phyloP scores from a whole-genome alignment of 1,140 invertebrate genomes.

The Trialeurodes vaporariorum region DNA sequence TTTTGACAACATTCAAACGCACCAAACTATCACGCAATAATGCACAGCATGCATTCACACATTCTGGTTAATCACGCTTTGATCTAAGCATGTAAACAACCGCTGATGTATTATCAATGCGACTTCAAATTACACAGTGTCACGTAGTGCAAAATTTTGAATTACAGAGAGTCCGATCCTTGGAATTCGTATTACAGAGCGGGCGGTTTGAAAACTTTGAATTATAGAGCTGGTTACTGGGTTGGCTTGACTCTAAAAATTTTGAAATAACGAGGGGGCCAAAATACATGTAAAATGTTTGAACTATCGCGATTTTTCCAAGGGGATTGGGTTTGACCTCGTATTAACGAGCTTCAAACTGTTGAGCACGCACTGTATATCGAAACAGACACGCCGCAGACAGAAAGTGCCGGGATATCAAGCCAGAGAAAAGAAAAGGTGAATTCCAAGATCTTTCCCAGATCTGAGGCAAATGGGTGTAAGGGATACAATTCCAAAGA shows the following conservation, averaged over 20 bases:
- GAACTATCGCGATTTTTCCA: background rate
- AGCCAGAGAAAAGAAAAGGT: too few relatives aligned
- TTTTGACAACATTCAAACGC: background rate
- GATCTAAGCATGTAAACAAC: background rate
- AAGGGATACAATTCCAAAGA: too few relatives aligned
- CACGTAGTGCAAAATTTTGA: background rate
- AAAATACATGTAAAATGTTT: background rate
- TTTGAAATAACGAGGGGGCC: background rate
- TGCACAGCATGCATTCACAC: background rate
- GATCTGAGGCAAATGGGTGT: too few relatives aligned
- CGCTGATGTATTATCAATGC: background rate
- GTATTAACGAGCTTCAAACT: background rate
- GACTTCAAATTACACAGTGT: background rate
- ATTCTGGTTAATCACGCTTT: background rate
- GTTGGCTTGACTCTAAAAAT: background rate
- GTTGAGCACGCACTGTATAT: slow-evolving; percentile 13
- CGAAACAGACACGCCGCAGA: too few relatives aligned
- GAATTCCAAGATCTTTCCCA: too few relatives aligned
- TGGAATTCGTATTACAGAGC: background rate
- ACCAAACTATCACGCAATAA: background rate
- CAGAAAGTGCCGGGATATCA: too few relatives aligned
- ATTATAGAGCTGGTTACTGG: background rate
- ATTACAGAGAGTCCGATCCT: background rate
- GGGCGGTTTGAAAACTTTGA: background rate
- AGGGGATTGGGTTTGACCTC: background rate